Conservation (phyloP, 2,888 invertebrate genomes). For the Zygogramma bicolorata region DNA sequence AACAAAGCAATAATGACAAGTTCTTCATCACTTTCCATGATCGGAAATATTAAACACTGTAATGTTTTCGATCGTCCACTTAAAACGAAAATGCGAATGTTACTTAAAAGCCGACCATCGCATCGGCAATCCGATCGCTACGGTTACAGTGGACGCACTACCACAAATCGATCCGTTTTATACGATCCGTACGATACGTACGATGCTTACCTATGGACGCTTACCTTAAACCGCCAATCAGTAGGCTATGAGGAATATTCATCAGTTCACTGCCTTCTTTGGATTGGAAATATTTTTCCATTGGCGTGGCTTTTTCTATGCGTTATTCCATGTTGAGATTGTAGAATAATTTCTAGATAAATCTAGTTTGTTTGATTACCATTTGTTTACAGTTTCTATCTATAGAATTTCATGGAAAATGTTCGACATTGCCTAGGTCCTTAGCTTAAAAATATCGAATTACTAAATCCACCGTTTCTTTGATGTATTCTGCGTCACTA, state of each 20-base stretch:
- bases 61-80: too few species aligned
- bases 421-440: conserved; percentile 32
- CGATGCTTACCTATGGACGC: too few species aligned
- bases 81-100: too few species aligned
- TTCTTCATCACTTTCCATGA: too few species aligned
- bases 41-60: too few species aligned
- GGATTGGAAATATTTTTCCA: conserved; percentile 38
- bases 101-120: too few species aligned
- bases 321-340: conserved; percentile 37
- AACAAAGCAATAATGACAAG: too few species aligned
- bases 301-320: conserved; percentile 25
- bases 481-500: conserved; percentile 20
- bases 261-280: conserved; percentile 14
- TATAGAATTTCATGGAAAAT: conserved; percentile 39
- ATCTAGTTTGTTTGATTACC: conserved; percentile 27
- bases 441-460: conserved; percentile 38
- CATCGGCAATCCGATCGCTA: too few species aligned
- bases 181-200: too few species aligned
- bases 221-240: conserved; percentile 3
- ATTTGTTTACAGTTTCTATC: conserved; percentile 29
- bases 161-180: too few species aligned
- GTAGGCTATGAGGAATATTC: background rate
- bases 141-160: too few species aligned
- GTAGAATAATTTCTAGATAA: conserved; percentile 36
- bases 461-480: conserved; percentile 22